phyloP scores from a whole-genome alignment of 1,140 invertebrate species.

The Ephestia elutella region DNA sequence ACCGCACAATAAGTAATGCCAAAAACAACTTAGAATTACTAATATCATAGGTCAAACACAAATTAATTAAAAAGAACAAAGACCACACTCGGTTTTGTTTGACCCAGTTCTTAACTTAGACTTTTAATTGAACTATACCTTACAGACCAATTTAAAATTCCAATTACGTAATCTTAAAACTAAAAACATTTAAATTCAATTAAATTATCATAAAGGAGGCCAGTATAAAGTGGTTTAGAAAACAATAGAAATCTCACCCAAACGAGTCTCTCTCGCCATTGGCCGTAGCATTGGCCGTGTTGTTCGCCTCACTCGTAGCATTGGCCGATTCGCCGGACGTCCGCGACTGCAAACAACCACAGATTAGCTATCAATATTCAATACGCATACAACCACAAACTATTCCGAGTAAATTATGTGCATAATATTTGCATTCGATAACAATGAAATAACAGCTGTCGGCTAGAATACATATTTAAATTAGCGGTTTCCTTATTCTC shows the following conservation, averaged over 20 bases:
- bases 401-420: not conserved
- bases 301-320: constrained; percentile 47
- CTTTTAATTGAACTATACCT: too few species aligned
- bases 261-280: constrained; percentile 66
- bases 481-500: not conserved
- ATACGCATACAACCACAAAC: not conserved
- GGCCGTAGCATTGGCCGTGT: constrained; percentile 37
- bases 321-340: constrained; percentile 53
- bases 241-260: constrained; percentile 42
- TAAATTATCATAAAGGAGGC: too few species aligned
- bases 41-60: too few species aligned
- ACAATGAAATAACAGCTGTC: not conserved
- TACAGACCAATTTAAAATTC: too few species aligned
- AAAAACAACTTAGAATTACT: too few species aligned
- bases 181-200: too few species aligned
- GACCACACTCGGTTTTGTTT: too few species aligned
- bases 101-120: too few species aligned
- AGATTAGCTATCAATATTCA: not conserved
- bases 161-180: too few species aligned
- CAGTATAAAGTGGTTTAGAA: not conserved
- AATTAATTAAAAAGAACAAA: too few species aligned
- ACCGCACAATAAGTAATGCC: too few species aligned
- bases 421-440: constrained; percentile 1
- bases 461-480: not conserved
- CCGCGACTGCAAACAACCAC: constrained; percentile 46